These are phyloP conservation scores for Grantiella picta DNA, from an alignment of 2,113 vertebrate species.

Conservation along the genomic window DNA sequence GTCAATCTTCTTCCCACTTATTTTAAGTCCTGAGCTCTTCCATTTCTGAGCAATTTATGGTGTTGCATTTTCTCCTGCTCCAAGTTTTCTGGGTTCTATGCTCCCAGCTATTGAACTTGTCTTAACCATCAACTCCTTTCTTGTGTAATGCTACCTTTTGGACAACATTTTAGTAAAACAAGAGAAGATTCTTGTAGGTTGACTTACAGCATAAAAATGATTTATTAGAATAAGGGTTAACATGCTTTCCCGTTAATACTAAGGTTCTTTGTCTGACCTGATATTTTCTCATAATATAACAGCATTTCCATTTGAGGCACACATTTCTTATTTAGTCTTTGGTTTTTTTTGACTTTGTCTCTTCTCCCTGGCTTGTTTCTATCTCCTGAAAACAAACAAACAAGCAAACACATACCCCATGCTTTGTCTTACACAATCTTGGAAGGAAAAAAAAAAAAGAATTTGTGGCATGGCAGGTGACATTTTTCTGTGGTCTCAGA, in stretches of 20 bases:
- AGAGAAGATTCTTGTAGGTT: neutral
- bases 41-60: neutral
- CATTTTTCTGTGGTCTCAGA: neutral
- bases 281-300: neutral
- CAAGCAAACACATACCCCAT: neutral
- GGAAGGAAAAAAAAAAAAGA: neutral
- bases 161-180: neutral
- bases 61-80: neutral
- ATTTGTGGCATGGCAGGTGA: neutral
- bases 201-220: neutral
- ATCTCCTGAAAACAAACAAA: neutral
- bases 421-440: neutral
- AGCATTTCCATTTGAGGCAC: neutral
- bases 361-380: neutral
- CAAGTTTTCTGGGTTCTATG: neutral
- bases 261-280: neutral
- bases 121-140: neutral
- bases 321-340: neutral
- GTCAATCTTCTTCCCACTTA: neutral
- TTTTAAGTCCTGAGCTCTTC: neutral
- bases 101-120: neutral
- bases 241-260: neutral
- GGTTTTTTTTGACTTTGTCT: neutral
- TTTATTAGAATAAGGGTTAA: neutral
- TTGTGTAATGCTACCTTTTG: neutral